Evolutionary conservation across 2,113 vertebrate genomes (phyloP).

Genomic region (Galeopterus variegatus): DNA sequence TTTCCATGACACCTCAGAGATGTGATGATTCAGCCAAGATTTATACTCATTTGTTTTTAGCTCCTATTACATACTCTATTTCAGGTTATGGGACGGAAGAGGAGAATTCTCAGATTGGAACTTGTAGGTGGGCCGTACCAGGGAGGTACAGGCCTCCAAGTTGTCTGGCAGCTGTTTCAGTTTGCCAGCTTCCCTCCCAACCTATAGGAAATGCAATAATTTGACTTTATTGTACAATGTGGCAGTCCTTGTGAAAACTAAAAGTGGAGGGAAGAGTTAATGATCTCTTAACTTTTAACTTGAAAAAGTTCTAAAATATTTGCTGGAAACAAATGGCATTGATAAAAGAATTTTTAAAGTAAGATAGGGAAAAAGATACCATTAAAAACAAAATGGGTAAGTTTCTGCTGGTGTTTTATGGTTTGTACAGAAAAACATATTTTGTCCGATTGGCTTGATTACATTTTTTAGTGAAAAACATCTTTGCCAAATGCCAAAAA

Average conservation of each 20-base stretch:
- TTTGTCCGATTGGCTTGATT: slow-evolving; percentile 53
- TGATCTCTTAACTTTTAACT: slow-evolving; percentile 42
- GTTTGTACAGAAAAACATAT: slow-evolving; percentile 34
- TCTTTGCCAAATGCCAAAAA: slow-evolving; percentile 62
- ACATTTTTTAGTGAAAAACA: slow-evolving; percentile 54
- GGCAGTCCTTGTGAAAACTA: slow-evolving; percentile 1
- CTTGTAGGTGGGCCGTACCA: neutral
- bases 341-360: slow-evolving; percentile 32
- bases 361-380: neutral
- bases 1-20: neutral
- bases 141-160: neutral
- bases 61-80: neutral
- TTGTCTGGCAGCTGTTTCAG: neutral
- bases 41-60: neutral
- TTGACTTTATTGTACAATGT: neutral
- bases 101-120: neutral
- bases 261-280: neutral
- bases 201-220: neutral
- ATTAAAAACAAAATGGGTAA: slow-evolving; percentile 53
- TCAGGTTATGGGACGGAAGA: neutral
- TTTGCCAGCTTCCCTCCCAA: neutral
- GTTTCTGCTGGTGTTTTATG: slow-evolving; percentile 39
- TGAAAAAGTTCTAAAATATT: slow-evolving; percentile 51
- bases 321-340: slow-evolving; percentile 60
- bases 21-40: neutral